phyloP scores from a whole-genome alignment of 2,113 vertebrate species.

The Rhipidura dahli region DNA sequence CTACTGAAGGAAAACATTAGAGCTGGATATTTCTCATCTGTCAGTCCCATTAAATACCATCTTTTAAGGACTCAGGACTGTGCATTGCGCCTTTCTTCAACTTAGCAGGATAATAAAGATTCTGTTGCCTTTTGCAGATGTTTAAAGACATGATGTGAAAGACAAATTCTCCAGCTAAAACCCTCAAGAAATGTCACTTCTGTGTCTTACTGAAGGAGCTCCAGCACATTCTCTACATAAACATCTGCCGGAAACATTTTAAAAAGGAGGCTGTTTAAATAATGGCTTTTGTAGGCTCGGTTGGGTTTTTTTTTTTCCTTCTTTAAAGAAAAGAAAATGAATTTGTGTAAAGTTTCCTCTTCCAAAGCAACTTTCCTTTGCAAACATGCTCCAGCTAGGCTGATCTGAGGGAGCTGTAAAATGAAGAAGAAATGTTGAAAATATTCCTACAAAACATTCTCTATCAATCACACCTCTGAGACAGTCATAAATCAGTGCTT shows the following conservation, averaged over 20 bases:
- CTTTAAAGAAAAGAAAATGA: slow-evolving; percentile 57
- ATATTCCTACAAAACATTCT: background rate
- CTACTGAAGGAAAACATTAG: slow-evolving; percentile 62
- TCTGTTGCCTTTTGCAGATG: slow-evolving; percentile 73
- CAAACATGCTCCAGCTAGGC: background rate
- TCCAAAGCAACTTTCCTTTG: slow-evolving; percentile 39
- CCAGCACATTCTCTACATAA: slow-evolving; percentile 59
- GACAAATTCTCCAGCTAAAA: slow-evolving; percentile 73
- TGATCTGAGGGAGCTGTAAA: slow-evolving; percentile 11
- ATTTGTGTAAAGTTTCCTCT: slow-evolving; percentile 44
- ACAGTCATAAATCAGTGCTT: slow-evolving; percentile 47
- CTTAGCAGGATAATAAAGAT: slow-evolving; percentile 72
- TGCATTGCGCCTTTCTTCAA: slow-evolving; percentile 48
- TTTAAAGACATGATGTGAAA: slow-evolving; percentile 75
- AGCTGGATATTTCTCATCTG: slow-evolving; percentile 50
- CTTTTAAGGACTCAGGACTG: slow-evolving; percentile 50
- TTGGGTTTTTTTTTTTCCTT: background rate
- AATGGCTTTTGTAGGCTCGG: slow-evolving; percentile 34
- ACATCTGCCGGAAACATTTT: slow-evolving; percentile 71
- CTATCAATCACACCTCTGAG: slow-evolving; percentile 58
- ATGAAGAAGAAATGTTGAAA: slow-evolving; percentile 12
- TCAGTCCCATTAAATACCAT: slow-evolving; percentile 62
- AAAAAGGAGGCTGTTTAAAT: slow-evolving; percentile 65
- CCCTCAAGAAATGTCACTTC: slow-evolving; percentile 78
- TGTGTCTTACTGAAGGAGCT: slow-evolving; percentile 70